Evolutionary conservation across 2,888 invertebrate genomes (phyloP).

Genomic region (Agrotis puta): DNA sequence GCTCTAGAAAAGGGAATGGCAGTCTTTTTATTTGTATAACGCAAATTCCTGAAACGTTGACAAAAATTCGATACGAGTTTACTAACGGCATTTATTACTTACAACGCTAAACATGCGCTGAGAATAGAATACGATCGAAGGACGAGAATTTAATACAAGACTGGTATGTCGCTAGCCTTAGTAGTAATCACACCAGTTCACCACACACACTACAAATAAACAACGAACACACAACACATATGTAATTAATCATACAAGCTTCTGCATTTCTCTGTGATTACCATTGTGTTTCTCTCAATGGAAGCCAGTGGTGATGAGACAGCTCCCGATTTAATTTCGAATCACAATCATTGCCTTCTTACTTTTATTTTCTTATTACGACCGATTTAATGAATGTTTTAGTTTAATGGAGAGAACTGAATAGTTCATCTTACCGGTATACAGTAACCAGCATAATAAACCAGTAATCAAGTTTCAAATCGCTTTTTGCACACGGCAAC

Average conservation of each 20-base stretch:
- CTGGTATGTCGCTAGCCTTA: conserved; percentile 44
- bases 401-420: conserved; percentile 74
- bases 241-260: conserved; percentile 83
- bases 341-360: conserved; percentile 77
- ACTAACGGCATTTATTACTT: conserved; percentile 39
- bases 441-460: conserved; percentile 61
- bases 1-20: background rate
- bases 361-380: conserved; percentile 77
- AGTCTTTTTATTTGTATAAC: conserved; percentile 20
- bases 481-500: conserved; percentile 63
- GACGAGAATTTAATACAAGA: conserved; percentile 48
- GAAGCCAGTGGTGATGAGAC: conserved; percentile 71
- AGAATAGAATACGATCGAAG: conserved; percentile 31
- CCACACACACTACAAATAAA: conserved; percentile 49
- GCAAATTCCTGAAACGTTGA: conserved; percentile 25
- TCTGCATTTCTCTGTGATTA: conserved; percentile 81
- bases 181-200: conserved; percentile 35
- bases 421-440: conserved; percentile 67
- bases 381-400: conserved; percentile 79
- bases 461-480: conserved; percentile 65
- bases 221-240: conserved; percentile 49
- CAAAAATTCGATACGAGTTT: conserved; percentile 37
- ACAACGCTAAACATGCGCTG: conserved; percentile 17
- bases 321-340: conserved; percentile 82
- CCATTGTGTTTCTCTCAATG: conserved; percentile 81